Percentiles rank a stretch among this genome's conserved stretches.
Conservation (phyloP, 2,888 invertebrate genomes). For the Zelleria hepariella region DNA sequence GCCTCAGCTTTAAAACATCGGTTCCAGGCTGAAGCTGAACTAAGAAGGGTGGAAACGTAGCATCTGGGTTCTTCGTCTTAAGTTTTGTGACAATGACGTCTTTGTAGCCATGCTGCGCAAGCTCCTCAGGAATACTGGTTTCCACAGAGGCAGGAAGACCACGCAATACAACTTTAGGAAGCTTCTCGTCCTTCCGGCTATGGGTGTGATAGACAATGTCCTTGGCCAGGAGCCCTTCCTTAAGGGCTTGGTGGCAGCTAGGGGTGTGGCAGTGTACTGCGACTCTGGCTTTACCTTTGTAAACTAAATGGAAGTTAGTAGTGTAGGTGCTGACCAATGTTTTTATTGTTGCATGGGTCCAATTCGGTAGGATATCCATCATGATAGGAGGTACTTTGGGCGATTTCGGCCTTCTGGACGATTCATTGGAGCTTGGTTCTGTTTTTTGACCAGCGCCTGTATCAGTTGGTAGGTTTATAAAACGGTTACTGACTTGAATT, state of each 20-base stretch:
- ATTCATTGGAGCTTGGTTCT: background rate
- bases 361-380: background rate
- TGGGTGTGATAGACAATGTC: background rate
- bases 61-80: background rate
- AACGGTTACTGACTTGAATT: background rate
- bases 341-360: background rate
- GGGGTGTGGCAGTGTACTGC: background rate
- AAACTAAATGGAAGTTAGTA: background rate
- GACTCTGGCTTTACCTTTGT: background rate
- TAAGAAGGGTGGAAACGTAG: background rate
- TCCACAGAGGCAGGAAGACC: background rate
- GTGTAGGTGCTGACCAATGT: background rate
- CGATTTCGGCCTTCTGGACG: background rate
- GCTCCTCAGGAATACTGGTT: background rate
- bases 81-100: background rate
- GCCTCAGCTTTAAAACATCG: conserved; percentile 1
- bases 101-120: background rate
- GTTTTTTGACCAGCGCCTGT: background rate
- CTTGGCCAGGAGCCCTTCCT: background rate
- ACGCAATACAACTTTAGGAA: background rate
- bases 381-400: background rate
- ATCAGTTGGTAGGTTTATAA: background rate
- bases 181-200: background rate
- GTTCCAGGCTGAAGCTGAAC: background rate
- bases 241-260: background rate